Evolutionary conservation across 2,113 vertebrate genomes (phyloP), one percentile per base, ranked within the genome.

Genomic region (Lontra canadensis): DNA sequence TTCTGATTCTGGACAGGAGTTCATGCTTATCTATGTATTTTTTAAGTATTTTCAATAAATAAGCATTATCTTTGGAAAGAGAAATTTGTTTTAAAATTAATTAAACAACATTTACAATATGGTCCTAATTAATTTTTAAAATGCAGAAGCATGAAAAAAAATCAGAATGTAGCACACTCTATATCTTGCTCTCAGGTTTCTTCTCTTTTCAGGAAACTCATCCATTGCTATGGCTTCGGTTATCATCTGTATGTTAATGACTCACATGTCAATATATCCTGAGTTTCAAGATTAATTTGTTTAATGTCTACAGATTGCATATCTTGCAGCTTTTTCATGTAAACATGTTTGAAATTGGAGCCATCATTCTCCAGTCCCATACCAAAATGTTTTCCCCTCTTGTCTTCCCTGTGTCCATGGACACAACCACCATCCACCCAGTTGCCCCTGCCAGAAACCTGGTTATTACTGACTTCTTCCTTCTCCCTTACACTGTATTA

Each of bases 181-280:
- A 34, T 74, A 11, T 87, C 29, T 21, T 90, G 14, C 52, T 92
- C 39, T 90, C 25, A 80, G 25, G 52, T 81, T 36, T 73, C 55
- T 95, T 90, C 34, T 84, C 65, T 93, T 95, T 90, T 67, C 6
- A 80, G 15, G 74, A 93, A 93, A 82, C 25, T 78, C 65, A 93
- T 57, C 65, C 59, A 78, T 23, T 95, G 69, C 6, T 49, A 83
- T 71, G 3, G 31, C 7, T 82, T 93, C 65, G 81, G 4, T 93
- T 67, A 93, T 52, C 63, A 81, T 5, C 26, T 57, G 44, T 44
- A 74, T 47, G n/a, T 93, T 86, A 74, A 52, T 90, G 29, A 47
- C n/a, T 90, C 57, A 82, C 29, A 82, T 61, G 47, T 90, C 44
- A 74, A 23, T 74, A 65, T 69, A 67, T 76, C 23, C 39, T 76